Conservation (phyloP, 2,888 invertebrate species). For the Cephus nigrinus region DNA sequence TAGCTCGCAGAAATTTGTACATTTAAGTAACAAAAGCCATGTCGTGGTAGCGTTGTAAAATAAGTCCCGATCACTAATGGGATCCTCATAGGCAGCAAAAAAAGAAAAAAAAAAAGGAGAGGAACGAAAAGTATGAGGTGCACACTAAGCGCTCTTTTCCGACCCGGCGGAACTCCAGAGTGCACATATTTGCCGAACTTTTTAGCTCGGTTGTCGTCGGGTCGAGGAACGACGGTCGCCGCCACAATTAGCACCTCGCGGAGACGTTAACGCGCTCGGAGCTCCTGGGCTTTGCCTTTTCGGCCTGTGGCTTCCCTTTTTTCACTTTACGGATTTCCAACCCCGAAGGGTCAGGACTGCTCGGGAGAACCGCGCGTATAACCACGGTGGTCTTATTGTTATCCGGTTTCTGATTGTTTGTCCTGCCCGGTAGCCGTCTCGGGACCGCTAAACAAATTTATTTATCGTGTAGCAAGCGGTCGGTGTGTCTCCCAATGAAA, state of each 20-base stretch:
- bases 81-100: not conserved
- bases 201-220: slow-evolving; percentile 41
- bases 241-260: slow-evolving; percentile 54
- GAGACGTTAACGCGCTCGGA: slow-evolving; percentile 47
- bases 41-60: not conserved
- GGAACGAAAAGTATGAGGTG: not conserved
- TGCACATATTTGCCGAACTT: slow-evolving; percentile 38
- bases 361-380: not conserved
- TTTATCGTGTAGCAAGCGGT: slow-evolving; percentile 10
- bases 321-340: slow-evolving; percentile 5
- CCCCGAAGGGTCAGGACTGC: not conserved
- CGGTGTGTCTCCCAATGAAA: not conserved
- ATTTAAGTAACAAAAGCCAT: not conserved
- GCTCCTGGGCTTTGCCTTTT: slow-evolving; percentile 46
- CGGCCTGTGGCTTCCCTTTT: slow-evolving; percentile 7
- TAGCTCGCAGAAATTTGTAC: not conserved
- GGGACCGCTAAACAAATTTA: slow-evolving; percentile 40
- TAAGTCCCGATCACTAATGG: not conserved
- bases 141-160: slow-evolving; percentile 2
- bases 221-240: slow-evolving; percentile 34
- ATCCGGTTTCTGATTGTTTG: slow-evolving; percentile 38
- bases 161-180: slow-evolving; percentile 14
- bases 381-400: slow-evolving; percentile 2
- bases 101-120: not conserved
- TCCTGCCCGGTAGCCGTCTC: slow-evolving; percentile 49